These are phyloP conservation scores for Antedon bifida DNA, from an alignment of 35 echinoderm and acorn worm genomes.

Conservation along the genomic window DNA sequence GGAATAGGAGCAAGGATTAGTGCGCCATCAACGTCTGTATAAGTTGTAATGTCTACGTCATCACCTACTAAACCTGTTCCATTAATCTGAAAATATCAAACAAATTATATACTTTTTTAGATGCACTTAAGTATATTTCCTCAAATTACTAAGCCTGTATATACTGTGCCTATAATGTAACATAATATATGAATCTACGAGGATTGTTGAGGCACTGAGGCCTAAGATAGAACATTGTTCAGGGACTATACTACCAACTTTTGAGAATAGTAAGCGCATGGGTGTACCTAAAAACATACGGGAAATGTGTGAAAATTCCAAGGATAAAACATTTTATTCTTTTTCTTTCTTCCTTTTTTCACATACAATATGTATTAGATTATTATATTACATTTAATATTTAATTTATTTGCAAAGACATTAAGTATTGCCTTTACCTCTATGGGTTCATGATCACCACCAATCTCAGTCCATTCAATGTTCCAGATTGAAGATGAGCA, in stretches of 20 bases:
- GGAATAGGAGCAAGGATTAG: conserved; percentile 39
- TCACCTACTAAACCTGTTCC: conserved; percentile 10
- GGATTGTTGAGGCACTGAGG: no score
- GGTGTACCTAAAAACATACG: neutral
- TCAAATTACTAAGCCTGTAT: no score
- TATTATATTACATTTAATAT: neutral
- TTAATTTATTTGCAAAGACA: neutral
- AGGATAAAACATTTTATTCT: neutral
- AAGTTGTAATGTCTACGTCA: conserved; percentile 1
- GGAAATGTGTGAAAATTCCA: neutral
- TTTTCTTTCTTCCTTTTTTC: neutral
- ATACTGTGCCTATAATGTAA: no score
- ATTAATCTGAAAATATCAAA: neutral
- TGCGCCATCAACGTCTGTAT: conserved; percentile 8
- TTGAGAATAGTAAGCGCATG: neutral
- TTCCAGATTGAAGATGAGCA: conserved; percentile 24
- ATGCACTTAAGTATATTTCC: no score
- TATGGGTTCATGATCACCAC: conserved; percentile 34
- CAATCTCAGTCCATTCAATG: conserved; percentile 32
- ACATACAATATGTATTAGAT: neutral
- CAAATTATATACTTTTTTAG: no score
- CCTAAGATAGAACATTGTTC: no score
- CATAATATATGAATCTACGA: no score
- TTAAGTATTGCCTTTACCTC: no score
- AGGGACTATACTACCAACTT: no score